Base-by-base conservation (phyloP, 2,113 vertebrate genomes). In the Apus apus region DNA sequence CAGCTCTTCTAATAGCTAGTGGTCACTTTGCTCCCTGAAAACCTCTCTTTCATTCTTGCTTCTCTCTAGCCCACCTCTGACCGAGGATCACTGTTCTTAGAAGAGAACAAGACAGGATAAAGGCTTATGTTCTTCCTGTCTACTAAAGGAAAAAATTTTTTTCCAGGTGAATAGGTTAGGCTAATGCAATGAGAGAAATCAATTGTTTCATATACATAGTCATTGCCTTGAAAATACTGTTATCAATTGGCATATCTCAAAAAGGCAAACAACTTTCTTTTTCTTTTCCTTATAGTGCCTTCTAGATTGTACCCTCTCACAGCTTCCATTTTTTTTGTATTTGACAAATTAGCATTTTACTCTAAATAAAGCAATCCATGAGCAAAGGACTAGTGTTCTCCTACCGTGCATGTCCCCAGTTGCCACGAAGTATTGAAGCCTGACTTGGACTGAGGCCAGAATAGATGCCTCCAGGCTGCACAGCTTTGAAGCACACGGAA, bases 201-300 rank as follows among this genome's bases (percentile, higher is more conserved):
- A 58, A 19, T 79, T 79, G 29, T 45, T 79, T 77, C 60, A 83
- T 30, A 62, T 46, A 3, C 46, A 2, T 74, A 57, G 8, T 61
- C 25, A 19, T 60, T 92, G 50, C 65, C 51, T 83, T 93, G 87
- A 77, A 90, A 80, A 62, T 43, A 46, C 40, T 70, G 14, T 43
- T 91, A 71, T 95, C 88, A 87, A n/a, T 74, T 88, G 84, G 25
- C 87, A 67, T 83, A 48, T 92, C 95, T 94, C 64, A 32, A 30
- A 64, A 72, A 72, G 27, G 45, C 70, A 32, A 72, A 84, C 64
- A 94, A 57, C 96, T 18, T 88, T 76, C 62, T 97, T 96, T 18
- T 88, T 76, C 62, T 97, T 94, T 89, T 93, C 62, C 92, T 9
- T 66, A 8, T 53, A 51, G 43, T 68, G 81, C 94, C 72, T 97